Base-by-base conservation (phyloP, 2,888 invertebrate species). In the Desoria tigrina region DNA sequence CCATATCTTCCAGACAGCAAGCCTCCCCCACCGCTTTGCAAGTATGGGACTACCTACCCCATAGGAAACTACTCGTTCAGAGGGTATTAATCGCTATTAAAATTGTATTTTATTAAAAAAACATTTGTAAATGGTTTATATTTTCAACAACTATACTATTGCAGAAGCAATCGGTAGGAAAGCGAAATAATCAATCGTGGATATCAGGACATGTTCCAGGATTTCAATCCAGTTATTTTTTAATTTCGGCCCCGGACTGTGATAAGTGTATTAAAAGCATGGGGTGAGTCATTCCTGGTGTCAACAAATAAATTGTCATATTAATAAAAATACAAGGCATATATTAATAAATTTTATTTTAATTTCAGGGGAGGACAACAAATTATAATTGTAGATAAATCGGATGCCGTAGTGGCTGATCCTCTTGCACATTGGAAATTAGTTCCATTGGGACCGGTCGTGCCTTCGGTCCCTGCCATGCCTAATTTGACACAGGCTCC, bases 1-100 rank as follows among this genome's bases (percentile, higher is more conserved):
- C 16, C 9, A 39, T 39, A 39, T 9, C 39, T 39, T 39, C 39
- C 9, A 39, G 16, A 39, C 16, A 39, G 9, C 39, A 39, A 39
- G 9, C 16, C 9, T 39, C 39, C 9, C 39, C 39, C 16, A 16
- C 9, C 9, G 16, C 9, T 11, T 16, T 39, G 9, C 39, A 39
- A 39, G 55, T 55, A 26, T 55, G 28, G 28, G 55, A 55, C 27
- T 55, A 32, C 55, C 27, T 55, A 55, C 32, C 55, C 9, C 28
- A 32, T 32, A 26, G 14, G 32, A 27, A 32, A 11, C n/a, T 55
- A 18, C 21, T 55, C 4, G 7, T 55, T 28, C 55, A 55, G 27
- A 55, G 18, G 14, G 55, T 55, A 55, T 9, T 18, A 28, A 55
- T 55, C 11, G n/a, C 6, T 32, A 11, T 55, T n/a, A n/a, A n/a